phyloP scores from a whole-genome alignment of 2,888 invertebrate genomes.

The Phortica magna region DNA sequence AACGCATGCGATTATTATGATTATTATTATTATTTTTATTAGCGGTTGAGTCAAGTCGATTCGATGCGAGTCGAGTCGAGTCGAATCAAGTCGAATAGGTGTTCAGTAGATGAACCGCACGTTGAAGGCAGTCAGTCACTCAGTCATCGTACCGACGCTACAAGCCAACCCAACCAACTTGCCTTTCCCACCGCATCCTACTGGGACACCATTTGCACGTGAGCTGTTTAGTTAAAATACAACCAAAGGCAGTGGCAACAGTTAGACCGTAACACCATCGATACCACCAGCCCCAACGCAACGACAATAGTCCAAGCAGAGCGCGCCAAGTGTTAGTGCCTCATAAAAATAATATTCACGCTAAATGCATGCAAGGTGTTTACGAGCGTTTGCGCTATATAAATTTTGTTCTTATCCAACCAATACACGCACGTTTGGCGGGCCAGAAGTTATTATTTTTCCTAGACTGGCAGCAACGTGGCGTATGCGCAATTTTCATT shows the following conservation, averaged over 20 bases:
- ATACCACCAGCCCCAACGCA: not conserved
- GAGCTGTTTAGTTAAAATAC: constrained; percentile 63
- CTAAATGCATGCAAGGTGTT: constrained; percentile 53
- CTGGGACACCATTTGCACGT: constrained; percentile 55
- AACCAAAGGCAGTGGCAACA: not conserved
- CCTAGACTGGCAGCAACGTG: not conserved
- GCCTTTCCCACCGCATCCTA: not conserved
- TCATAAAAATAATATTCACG: constrained; percentile 62
- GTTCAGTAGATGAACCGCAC: not conserved
- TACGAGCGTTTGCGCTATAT: constrained; percentile 26
- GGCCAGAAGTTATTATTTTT: not conserved
- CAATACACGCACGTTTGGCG: constrained; percentile 45
- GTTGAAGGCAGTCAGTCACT: not conserved
- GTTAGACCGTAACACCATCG: not conserved
- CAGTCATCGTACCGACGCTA: not conserved
- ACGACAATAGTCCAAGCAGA: not conserved
- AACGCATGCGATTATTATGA: constrained; percentile 59
- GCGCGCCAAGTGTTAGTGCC: constrained; percentile 60
- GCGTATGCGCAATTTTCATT: constrained; percentile 24
- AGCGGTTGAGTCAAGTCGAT: constrained; percentile 12
- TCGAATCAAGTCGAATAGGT: not conserved
- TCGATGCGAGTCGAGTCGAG: too few relatives aligned
- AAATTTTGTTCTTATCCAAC: constrained; percentile 41
- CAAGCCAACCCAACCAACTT: not conserved
- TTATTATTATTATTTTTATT: constrained; percentile 59